A percentile compares a stretch with the other conserved stretches of the same genome.
phyloP scores from a whole-genome alignment of 2,113 vertebrate species.

The Actenoides lindsayi region DNA sequence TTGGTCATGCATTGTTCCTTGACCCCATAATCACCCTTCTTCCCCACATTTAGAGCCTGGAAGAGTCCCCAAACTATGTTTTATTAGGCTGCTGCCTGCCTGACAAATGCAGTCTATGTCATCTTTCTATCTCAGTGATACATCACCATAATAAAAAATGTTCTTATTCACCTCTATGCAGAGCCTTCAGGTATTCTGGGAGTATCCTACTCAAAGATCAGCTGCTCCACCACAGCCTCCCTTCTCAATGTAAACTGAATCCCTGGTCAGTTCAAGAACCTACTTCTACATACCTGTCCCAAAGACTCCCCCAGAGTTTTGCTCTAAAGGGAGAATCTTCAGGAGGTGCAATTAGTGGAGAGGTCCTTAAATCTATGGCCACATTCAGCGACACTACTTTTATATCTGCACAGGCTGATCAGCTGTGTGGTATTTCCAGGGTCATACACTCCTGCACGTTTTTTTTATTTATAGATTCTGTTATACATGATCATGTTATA shows the following conservation, averaged over 20 bases:
- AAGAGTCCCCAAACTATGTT: background rate
- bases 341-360: background rate
- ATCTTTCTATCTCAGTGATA: background rate
- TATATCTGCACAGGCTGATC: background rate
- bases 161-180: background rate
- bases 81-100: background rate
- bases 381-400: background rate
- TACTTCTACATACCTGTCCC: background rate
- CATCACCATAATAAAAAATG: background rate
- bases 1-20: background rate
- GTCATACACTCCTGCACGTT: background rate
- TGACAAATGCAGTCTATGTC: background rate
- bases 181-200: background rate
- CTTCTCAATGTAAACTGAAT: background rate
- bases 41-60: background rate
- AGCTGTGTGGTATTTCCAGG: background rate
- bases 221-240: background rate
- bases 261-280: background rate
- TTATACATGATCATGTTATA: background rate
- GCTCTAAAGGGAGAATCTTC: background rate
- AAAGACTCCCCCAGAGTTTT: background rate
- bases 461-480: background rate
- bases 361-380: background rate
- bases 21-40: background rate
- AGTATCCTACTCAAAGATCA: accelerated